Evolutionary conservation across 1,140 invertebrate genomes (phyloP).

Genomic region (Triops longicaudatus): DNA sequence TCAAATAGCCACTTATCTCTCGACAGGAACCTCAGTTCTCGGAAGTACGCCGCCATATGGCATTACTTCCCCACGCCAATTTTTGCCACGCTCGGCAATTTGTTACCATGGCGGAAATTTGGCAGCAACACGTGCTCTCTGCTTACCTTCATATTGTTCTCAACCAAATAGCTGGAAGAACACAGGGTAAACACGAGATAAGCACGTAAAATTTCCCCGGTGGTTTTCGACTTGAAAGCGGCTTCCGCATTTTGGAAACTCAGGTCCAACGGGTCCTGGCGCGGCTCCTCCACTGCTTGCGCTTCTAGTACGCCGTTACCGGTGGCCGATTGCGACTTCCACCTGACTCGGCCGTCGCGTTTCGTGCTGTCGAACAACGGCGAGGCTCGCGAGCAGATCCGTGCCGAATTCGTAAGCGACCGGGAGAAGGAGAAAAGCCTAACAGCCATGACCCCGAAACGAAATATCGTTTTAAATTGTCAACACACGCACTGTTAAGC

Average conservation of each 20-base stretch:
- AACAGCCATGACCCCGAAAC: neutral
- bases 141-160: conserved; percentile 88
- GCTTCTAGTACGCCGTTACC: neutral
- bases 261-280: conserved; percentile 70
- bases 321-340: neutral
- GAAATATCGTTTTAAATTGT: neutral
- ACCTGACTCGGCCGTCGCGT: neutral
- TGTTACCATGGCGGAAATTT: too few relatives aligned
- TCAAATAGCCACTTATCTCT: neutral
- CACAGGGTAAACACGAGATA: conserved; percentile 90
- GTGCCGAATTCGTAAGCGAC: neutral
- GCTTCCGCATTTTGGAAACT: conserved; percentile 54
- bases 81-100: too few relatives aligned
- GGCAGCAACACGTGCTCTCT: too few relatives aligned
- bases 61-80: neutral
- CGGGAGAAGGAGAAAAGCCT: neutral
- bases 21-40: neutral
- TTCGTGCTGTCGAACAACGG: neutral
- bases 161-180: conserved; percentile 77
- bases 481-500: too few relatives aligned
- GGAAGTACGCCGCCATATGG: neutral
- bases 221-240: conserved; percentile 72
- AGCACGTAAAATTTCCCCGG: conserved; percentile 80
- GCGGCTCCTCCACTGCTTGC: neutral
- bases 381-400: neutral